Evolutionary conservation across 2,113 vertebrate genomes (phyloP).

Genomic region (Polyodon spathula): DNA sequence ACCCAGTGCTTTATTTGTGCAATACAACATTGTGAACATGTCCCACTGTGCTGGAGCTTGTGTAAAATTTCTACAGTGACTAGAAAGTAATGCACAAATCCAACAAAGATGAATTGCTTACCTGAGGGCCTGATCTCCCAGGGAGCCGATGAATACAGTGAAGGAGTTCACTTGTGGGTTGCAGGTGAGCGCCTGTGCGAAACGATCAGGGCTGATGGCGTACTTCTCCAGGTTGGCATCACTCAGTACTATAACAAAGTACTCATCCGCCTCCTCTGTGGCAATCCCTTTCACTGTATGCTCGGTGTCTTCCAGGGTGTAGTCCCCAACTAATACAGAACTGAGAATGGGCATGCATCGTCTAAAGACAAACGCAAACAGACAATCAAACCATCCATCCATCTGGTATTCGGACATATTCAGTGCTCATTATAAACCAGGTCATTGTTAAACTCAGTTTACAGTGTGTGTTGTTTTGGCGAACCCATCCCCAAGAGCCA

Average conservation of each 20-base stretch:
- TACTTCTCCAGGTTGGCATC: conserved; percentile 94
- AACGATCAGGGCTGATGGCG: conserved; percentile 70
- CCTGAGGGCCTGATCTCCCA: conserved; percentile 92
- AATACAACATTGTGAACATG: no score
- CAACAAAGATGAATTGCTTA: conserved; percentile 35
- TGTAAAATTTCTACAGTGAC: no score
- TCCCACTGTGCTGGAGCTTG: no score
- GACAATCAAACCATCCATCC: neutral
- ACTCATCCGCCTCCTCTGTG: conserved; percentile 82
- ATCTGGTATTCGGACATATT: no score
- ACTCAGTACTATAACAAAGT: conserved; percentile 87
- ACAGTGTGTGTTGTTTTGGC: no score
- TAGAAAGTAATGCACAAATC: no score
- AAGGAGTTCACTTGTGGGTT: conserved; percentile 86
- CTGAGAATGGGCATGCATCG: conserved; percentile 88
- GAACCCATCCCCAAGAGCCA: no score
- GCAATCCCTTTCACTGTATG: conserved; percentile 69
- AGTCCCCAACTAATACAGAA: conserved; percentile 97
- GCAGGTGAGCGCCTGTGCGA: conserved; percentile 70
- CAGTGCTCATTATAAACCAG: no score
- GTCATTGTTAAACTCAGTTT: no score
- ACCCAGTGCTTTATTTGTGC: no score
- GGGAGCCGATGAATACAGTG: conserved; percentile 90
- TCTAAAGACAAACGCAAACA: conserved; percentile 42
- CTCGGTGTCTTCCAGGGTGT: conserved; percentile 78